A percentile compares a stretch with the other conserved stretches of the same genome.
Conservation (phyloP, 2,113 vertebrate species). For the Mirounga angustirostris region DNA sequence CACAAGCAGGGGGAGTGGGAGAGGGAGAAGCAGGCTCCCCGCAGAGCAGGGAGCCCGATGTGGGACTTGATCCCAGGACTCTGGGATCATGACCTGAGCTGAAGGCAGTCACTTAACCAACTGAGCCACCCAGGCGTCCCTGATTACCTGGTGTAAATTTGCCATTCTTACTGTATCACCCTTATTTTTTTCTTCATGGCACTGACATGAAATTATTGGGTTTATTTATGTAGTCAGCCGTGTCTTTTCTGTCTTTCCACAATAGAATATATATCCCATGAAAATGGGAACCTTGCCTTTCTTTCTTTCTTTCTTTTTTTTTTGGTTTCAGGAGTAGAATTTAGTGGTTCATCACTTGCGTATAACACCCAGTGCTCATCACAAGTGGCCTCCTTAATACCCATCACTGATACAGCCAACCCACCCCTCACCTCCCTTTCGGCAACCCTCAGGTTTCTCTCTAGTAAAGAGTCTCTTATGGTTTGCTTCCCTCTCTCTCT, state of each 20-base stretch:
- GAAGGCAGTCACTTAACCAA: no score
- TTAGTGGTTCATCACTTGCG: neutral
- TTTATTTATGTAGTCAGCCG: neutral
- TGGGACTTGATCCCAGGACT: no score
- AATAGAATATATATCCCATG: neutral
- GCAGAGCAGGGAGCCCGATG: no score
- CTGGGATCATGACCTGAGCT: no score
- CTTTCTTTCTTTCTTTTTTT: neutral
- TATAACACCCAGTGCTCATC: neutral
- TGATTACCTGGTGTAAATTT: neutral
- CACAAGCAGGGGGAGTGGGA: no score
- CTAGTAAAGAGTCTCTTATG: no score
- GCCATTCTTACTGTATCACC: neutral
- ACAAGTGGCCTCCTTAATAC: no score
- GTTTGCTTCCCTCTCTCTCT: no score
- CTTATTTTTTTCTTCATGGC: neutral
- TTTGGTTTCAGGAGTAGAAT: neutral
- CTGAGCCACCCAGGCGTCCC: neutral
- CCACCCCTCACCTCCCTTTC: no score
- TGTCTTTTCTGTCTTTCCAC: neutral
- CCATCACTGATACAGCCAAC: no score
- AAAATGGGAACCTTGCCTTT: neutral
- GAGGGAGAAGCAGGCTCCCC: no score
- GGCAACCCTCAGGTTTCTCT: no score
- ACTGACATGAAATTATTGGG: neutral